Conservation (phyloP, 2,113 vertebrate genomes). For the Marmota flaviventris region DNA sequence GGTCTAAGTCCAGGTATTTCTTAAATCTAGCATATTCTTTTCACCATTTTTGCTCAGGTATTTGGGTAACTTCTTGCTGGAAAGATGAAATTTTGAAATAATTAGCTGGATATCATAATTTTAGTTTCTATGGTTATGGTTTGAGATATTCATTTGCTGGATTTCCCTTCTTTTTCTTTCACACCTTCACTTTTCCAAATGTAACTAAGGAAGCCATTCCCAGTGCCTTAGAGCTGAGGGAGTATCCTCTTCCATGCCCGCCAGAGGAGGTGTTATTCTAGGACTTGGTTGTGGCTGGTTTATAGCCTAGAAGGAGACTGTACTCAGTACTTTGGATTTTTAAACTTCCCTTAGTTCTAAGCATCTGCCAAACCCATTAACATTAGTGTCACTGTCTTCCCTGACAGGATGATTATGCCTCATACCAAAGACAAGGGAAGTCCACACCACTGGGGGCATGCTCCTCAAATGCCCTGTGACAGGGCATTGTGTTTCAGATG, state of each 20-base stretch:
- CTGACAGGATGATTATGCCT: neutral
- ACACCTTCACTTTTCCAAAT: neutral
- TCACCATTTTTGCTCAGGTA: neutral
- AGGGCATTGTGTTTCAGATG: neutral
- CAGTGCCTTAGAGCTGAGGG: neutral
- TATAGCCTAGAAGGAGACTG: neutral
- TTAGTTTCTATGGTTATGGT: neutral
- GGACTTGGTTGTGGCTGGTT: neutral
- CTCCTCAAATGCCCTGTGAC: neutral
- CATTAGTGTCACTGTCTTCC: neutral
- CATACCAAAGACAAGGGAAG: neutral
- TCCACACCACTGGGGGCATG: neutral
- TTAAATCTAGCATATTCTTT: neutral
- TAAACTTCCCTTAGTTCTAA: neutral
- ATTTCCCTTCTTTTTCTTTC: neutral
- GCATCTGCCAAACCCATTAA: neutral
- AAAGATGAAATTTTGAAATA: slow-evolving; percentile 41
- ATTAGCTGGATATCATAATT: slow-evolving; percentile 17
- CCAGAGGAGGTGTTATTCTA: neutral
- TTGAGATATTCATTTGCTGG: neutral
- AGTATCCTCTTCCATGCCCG: neutral
- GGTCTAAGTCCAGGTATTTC: neutral
- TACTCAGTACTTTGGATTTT: neutral
- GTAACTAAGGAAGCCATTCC: neutral
- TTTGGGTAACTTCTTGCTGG: slow-evolving; percentile 17